Evolutionary conservation across 2,113 vertebrate species (phyloP).

Genomic region (Astur gentilis): DNA sequence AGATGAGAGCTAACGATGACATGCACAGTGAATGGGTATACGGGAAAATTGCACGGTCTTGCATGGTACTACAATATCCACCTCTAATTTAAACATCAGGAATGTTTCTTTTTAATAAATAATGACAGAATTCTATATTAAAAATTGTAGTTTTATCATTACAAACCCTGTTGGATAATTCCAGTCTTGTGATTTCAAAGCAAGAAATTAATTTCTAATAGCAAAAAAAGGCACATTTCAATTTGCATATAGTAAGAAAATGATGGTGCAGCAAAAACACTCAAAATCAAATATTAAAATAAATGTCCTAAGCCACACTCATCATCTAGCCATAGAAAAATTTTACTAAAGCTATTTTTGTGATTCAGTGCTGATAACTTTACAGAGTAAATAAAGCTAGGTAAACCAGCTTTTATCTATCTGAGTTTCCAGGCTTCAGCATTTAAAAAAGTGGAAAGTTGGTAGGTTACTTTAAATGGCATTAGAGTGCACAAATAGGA

Average conservation of each 20-base stretch:
- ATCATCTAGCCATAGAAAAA: neutral
- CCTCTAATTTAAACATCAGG: neutral
- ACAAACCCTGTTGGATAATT: neutral
- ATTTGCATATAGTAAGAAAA: neutral
- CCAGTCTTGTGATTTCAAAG: neutral
- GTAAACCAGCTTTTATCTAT: neutral
- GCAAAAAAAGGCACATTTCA: neutral
- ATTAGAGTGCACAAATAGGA: neutral
- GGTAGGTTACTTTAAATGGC: neutral
- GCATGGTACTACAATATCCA: neutral
- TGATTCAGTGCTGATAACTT: neutral
- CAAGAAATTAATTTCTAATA: neutral
- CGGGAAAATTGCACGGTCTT: neutral
- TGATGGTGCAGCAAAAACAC: neutral
- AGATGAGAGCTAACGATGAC: neutral
- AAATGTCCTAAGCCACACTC: neutral
- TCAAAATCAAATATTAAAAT: neutral
- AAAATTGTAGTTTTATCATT: neutral
- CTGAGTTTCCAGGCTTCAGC: neutral
- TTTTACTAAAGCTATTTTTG: neutral
- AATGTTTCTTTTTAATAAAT: neutral
- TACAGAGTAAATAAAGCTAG: neutral
- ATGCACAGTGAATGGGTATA: neutral
- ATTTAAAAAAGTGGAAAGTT: neutral
- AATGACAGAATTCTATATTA: neutral